phyloP scores from a whole-genome alignment of 2,888 invertebrate species.

The Leptinotarsa haldemani region DNA sequence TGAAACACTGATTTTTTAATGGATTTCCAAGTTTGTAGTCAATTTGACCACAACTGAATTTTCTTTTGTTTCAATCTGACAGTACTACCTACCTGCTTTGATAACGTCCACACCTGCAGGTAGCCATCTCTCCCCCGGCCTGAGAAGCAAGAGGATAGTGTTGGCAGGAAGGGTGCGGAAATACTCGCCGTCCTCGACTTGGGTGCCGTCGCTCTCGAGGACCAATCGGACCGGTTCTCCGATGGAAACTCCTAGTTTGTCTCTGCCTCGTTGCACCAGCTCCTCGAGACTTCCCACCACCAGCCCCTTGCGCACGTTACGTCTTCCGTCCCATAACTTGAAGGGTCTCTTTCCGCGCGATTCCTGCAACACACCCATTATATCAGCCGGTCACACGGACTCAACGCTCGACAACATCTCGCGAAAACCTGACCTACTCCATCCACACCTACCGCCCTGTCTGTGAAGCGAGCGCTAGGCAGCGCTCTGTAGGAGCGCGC shows the following conservation, averaged over 20 bases:
- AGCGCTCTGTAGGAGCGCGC: slow-evolving; percentile 48
- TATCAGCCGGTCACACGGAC: slow-evolving; percentile 35
- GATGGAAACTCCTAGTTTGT: slow-evolving; percentile 88
- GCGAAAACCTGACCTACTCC: slow-evolving; percentile 60
- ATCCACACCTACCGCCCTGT: slow-evolving; percentile 56
- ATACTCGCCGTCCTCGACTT: slow-evolving; percentile 96
- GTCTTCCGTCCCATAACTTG: slow-evolving; percentile 96
- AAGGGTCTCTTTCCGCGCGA: slow-evolving; percentile 96
- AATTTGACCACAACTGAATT: background rate
- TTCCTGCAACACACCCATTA: slow-evolving; percentile 75
- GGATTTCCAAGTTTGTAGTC: no score
- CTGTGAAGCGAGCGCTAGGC: slow-evolving; percentile 40
- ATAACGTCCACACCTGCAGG: slow-evolving; percentile 95
- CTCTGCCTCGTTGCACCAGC: slow-evolving; percentile 77
- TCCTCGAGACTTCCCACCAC: slow-evolving; percentile 93
- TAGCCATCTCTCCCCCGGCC: slow-evolving; percentile 92
- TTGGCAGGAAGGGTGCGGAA: slow-evolving; percentile 94
- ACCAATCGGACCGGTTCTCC: slow-evolving; percentile 91
- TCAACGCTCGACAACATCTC: slow-evolving; percentile 55
- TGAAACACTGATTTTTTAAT: no score
- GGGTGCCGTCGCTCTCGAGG: slow-evolving; percentile 95
- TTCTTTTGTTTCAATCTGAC: background rate
- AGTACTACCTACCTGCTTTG: slow-evolving; percentile 79
- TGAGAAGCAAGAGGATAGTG: slow-evolving; percentile 87
- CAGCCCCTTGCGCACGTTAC: slow-evolving; percentile 92